phyloP scores from a whole-genome alignment of 2,888 invertebrate genomes.

The Leptinotarsa rubiginosa region DNA sequence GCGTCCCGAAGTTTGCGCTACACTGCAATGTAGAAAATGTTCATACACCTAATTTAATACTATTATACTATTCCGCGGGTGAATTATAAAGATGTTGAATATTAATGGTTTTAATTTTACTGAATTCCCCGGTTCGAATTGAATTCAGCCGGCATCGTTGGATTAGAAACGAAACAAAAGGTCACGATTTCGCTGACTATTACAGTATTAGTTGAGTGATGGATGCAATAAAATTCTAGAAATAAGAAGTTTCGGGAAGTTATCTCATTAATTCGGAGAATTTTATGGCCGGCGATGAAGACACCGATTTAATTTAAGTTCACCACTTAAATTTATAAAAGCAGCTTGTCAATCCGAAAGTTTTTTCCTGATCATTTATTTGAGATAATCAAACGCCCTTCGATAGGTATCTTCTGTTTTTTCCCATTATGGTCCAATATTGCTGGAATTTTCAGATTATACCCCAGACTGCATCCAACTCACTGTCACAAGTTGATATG shows the following conservation, averaged over 20 bases:
- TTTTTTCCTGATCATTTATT: no score
- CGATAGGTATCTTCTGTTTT: no score
- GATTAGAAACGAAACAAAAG: no score
- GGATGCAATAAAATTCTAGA: not conserved
- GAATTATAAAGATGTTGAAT: conserved; percentile 7
- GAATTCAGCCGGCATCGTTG: no score
- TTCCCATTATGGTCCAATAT: no score
- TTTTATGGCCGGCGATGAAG: not conserved
- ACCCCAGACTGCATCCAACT: no score
- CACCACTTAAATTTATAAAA: not conserved
- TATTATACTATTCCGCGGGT: not conserved
- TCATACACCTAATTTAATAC: conserved; percentile 16
- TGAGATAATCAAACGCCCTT: no score
- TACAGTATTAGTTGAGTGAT: no score
- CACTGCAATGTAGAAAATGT: conserved; percentile 12
- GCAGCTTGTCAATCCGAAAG: no score
- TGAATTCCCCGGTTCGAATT: not conserved
- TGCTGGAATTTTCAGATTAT: no score
- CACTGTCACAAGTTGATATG: no score
- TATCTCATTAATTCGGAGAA: not conserved
- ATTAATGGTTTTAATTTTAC: not conserved
- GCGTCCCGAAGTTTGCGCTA: conserved; percentile 21
- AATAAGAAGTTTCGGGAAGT: not conserved
- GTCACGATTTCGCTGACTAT: no score
- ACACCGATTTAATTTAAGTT: not conserved